Conservation (phyloP, 2,888 invertebrate species). For the Halictus ligatus region DNA sequence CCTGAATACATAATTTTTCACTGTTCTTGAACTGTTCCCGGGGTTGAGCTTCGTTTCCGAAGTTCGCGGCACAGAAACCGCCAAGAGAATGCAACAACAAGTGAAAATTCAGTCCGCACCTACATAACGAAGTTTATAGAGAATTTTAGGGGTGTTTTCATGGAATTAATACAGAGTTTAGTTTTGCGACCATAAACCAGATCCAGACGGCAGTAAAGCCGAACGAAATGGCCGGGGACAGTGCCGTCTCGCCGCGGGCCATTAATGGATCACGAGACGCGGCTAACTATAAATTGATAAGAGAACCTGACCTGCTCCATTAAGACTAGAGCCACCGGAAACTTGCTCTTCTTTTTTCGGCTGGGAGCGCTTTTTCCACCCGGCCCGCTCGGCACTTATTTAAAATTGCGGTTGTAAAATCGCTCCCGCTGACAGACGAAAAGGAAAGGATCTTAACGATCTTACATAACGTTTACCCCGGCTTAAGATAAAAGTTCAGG, state of each 20-base stretch:
- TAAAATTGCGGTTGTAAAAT: conserved; percentile 51
- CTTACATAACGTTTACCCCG: conserved; percentile 26
- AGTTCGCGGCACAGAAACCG: conserved; percentile 8
- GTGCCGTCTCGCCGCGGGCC: conserved; percentile 74
- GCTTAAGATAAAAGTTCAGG: conserved; percentile 33
- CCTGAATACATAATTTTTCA: conserved; percentile 11
- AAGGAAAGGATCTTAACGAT: conserved; percentile 30
- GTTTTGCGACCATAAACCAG: conserved; percentile 80
- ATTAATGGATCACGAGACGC: conserved; percentile 81
- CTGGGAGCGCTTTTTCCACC: conserved; percentile 34
- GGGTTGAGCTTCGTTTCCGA: conserved; percentile 14
- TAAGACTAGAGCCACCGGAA: conserved; percentile 66
- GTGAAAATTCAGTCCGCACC: conserved; percentile 66
- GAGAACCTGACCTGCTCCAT: conserved; percentile 72
- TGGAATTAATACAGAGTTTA: conserved; percentile 82
- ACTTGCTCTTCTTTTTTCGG: conserved; percentile 25
- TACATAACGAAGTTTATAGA: conserved; percentile 69
- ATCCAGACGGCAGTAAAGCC: conserved; percentile 81
- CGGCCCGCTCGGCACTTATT: conserved; percentile 36
- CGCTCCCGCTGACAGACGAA: conserved; percentile 42
- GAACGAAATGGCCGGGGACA: conserved; percentile 78
- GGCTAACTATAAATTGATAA: conserved; percentile 79
- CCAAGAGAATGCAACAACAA: conserved; percentile 62
- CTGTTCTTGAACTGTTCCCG: conserved; percentile 2
- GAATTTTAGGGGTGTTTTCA: conserved; percentile 80